phyloP scores from a whole-genome alignment of 2,113 vertebrate genomes.

The Forbesichthys agassizii region DNA sequence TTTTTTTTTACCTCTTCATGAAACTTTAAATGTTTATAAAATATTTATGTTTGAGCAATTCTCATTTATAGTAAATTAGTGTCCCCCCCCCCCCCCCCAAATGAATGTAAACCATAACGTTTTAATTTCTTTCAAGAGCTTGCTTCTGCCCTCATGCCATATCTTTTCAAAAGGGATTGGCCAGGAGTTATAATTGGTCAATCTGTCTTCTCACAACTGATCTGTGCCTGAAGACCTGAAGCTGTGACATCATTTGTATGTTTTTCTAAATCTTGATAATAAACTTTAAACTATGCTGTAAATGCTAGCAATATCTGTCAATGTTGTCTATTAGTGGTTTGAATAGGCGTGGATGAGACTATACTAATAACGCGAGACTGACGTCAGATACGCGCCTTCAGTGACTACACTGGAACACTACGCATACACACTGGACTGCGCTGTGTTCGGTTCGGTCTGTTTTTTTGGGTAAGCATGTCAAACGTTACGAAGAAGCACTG shows the following conservation, averaged over 20 bases:
- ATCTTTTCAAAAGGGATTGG: slow-evolving; percentile 55
- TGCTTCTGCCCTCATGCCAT: slow-evolving; percentile 41
- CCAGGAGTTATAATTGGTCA: slow-evolving; percentile 62
- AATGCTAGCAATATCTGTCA: not conserved
- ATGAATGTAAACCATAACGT: slow-evolving; percentile 70
- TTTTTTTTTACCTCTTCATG: too few relatives aligned
- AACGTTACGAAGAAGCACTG: not conserved
- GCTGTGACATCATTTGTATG: slow-evolving; percentile 83
- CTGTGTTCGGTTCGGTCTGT: not conserved
- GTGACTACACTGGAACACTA: not conserved
- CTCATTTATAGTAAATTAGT: slow-evolving; percentile 24
- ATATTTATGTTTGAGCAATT: too few relatives aligned
- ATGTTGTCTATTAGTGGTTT: not conserved
- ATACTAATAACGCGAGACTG: not conserved
- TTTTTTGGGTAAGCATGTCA: not conserved
- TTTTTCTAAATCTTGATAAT: slow-evolving; percentile 82
- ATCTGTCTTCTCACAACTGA: slow-evolving; percentile 67
- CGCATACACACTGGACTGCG: not conserved
- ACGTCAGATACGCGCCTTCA: not conserved
- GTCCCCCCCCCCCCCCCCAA: not conserved
- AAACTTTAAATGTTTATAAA: too few relatives aligned
- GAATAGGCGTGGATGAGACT: not conserved
- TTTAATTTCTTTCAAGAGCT: slow-evolving; percentile 45
- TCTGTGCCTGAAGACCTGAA: slow-evolving; percentile 84
- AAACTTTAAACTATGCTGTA: slow-evolving; percentile 73